Base-by-base conservation (phyloP, 2,888 invertebrate species). In the Itoplectis maculator region DNA sequence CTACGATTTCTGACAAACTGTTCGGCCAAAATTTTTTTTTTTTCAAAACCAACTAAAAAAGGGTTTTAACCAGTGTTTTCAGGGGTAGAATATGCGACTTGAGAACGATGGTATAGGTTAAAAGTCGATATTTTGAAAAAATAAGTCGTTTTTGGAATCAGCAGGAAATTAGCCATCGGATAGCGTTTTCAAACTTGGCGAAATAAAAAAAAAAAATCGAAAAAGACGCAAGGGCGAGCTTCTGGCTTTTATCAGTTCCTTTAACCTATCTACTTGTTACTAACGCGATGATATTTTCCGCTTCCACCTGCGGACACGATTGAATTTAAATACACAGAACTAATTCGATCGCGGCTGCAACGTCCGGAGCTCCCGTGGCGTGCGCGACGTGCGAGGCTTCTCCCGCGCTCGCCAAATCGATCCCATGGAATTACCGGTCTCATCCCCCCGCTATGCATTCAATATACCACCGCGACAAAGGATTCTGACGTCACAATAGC, bases 401-500 rank as follows among this genome's bases (percentile, higher is more conserved):
- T 45, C 59, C 29, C 45, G 70, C 23, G 35, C 59, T n/a, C n/a
- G n/a, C 70, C 29, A 29, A 54, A 78, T 78, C 73, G 78, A 78
- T 79, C 66, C 70, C 72, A 79, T 72, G 66, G 37, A 72, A 82
- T 79, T 82, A 65, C 75, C 66, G 72, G 81, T 49, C 70, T 69
- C 70, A 3, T 37, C 54, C 74, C 79, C 49, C 45, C 56, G 47
- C 70, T 65, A 75, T 66, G 54, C 59, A 49, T 59, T 49, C 63
- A 59, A 70, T 75, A 59, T 66, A 72, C 59, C 59, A 45, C 59
- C 79, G 47, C 75, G 66, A 82, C 82, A 82, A 81, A 75, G 66
- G 78, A 74, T 75, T 51, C 65, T 70, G 75, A 75, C 72, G 70
- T 79, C 82, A 79, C 79, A 82, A 81, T 77, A 47, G 73, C 68